Conservation (phyloP, 2,797 vertebrate genomes). For the Brachyrhaphis roseni region DNA sequence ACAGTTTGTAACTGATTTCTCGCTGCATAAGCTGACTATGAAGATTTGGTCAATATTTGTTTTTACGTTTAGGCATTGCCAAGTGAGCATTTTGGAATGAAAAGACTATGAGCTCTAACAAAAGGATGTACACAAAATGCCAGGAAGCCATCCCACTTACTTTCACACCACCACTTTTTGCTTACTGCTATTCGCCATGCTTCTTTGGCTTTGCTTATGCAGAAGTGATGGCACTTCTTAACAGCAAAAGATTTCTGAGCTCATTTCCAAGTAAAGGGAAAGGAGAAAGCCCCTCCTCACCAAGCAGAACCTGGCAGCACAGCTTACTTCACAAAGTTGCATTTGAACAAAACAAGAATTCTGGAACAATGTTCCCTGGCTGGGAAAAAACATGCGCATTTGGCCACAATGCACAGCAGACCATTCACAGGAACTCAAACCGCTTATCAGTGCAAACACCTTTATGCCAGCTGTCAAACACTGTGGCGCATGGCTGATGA, state of each 20-base stretch:
- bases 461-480: conserved; percentile 2
- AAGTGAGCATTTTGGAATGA: conserved; percentile 39
- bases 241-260: neutral
- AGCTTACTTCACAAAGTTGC: neutral
- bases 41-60: conserved; percentile 45
- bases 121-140: conserved; percentile 21
- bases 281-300: neutral
- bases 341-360: neutral
- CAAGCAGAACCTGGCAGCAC: neutral
- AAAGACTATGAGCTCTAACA: conserved; percentile 10
- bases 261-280: neutral
- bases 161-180: conserved; percentile 12
- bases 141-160: conserved; percentile 21
- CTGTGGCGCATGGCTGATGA: neutral
- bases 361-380: neutral
- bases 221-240: neutral
- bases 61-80: conserved; percentile 38
- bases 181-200: conserved; percentile 15
- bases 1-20: conserved; percentile 23
- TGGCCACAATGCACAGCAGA: neutral
- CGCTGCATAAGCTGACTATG: conserved; percentile 34
- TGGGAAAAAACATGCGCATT: neutral
- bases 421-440: neutral
- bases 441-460: conserved; percentile 1
- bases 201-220: conserved; percentile 24